phyloP scores from a whole-genome alignment of 2,888 invertebrate genomes.

The Lasioglossum leucozonium region DNA sequence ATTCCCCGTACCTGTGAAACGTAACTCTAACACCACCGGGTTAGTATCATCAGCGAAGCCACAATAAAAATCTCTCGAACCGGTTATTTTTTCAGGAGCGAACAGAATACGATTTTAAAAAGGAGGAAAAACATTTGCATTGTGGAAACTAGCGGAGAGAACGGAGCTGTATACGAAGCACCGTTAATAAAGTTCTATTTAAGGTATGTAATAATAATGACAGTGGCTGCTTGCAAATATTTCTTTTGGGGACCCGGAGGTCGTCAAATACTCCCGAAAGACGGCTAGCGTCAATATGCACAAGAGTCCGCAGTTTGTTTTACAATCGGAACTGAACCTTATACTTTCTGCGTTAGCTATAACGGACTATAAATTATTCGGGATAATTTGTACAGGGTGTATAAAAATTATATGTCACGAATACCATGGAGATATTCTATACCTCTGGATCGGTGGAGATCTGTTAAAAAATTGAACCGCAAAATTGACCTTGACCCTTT shows the following conservation, averaged over 20 bases:
- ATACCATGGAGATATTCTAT: too few species aligned
- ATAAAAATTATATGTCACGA: too few species aligned
- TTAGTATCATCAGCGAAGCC: neutral
- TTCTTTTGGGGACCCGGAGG: constrained; percentile 27
- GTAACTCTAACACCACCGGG: neutral
- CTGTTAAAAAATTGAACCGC: too few species aligned
- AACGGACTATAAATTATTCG: neutral
- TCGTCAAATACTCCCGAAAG: constrained; percentile 43
- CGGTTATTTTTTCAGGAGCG: neutral
- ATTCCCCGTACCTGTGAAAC: neutral
- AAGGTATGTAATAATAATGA: constrained; percentile 35
- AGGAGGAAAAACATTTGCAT: neutral
- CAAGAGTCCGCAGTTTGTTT: constrained; percentile 45
- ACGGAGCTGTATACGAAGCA: neutral
- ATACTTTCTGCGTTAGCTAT: constrained; percentile 28
- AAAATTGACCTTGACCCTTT: too few species aligned
- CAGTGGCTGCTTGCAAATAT: constrained; percentile 47
- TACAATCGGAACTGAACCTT: constrained; percentile 36
- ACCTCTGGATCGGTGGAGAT: too few species aligned
- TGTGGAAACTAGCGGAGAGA: neutral
- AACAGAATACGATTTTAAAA: neutral
- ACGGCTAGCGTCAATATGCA: constrained; percentile 67
- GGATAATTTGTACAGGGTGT: too few species aligned
- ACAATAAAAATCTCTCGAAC: neutral
- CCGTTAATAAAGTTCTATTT: neutral